Conservation (phyloP, 2,888 invertebrate species). For the Yponomeuta plumbellus region DNA sequence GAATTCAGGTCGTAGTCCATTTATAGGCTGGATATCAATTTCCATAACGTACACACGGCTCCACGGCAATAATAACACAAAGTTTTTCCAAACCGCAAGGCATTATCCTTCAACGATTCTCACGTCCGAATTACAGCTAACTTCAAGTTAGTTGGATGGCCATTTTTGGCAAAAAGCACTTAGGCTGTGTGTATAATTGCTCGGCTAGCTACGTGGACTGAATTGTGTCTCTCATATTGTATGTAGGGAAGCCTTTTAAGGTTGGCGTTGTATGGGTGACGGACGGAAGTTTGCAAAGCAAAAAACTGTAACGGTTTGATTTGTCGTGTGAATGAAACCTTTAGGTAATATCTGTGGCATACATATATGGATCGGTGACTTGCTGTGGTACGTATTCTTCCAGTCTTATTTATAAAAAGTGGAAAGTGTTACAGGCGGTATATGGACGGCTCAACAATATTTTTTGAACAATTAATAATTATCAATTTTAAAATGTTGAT, state of each 20-base stretch:
- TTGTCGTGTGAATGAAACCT: not conserved
- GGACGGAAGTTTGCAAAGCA: constrained; percentile 6
- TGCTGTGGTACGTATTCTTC: no score
- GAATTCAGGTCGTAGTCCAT: not conserved
- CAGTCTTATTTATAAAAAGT: no score
- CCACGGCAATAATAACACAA: not conserved
- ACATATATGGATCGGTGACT: no score
- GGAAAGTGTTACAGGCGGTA: no score
- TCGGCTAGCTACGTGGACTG: constrained; percentile 22
- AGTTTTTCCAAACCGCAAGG: constrained; percentile 11
- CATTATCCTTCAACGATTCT: constrained; percentile 14
- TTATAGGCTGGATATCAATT: constrained; percentile 6
- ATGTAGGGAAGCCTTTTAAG: constrained; percentile 11
- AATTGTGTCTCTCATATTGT: constrained; percentile 21
- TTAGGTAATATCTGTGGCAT: not conserved
- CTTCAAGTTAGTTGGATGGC: constrained; percentile 23
- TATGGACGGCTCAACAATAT: no score
- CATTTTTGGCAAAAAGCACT: constrained; percentile 47
- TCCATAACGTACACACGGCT: not conserved
- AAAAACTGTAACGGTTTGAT: constrained; percentile 2
- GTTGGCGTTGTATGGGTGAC: not conserved
- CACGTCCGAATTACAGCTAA: constrained; percentile 14
- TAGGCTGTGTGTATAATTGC: constrained; percentile 32
- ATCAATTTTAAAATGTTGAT: no score
- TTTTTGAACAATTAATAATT: no score